These are phyloP conservation scores for Ctenodactylus gundi DNA, from an alignment of 2,113 vertebrate genomes.

Conservation along the genomic window DNA sequence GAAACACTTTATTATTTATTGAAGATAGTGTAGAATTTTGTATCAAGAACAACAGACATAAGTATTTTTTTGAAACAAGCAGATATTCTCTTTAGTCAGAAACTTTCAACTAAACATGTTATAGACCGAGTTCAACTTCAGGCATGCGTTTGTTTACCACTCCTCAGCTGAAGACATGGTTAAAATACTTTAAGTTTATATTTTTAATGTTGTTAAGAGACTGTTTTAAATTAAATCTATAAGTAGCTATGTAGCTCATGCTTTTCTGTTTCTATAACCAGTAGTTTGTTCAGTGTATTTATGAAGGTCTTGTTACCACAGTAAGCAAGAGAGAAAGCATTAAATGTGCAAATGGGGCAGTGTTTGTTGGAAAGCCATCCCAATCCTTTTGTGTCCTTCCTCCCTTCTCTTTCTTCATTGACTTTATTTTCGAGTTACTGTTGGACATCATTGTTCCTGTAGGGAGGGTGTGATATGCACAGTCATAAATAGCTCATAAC, in stretches of 20 bases:
- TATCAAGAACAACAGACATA: constrained; percentile 85
- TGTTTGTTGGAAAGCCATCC: constrained; percentile 68
- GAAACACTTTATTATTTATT: constrained; percentile 87
- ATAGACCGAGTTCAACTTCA: constrained; percentile 76
- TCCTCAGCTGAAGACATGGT: constrained; percentile 75
- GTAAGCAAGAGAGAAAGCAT: constrained; percentile 73
- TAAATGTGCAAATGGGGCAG: constrained; percentile 71
- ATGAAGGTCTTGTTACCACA: constrained; percentile 77
- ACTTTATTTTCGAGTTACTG: not conserved
- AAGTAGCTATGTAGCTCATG: constrained; percentile 75
- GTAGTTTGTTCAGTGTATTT: constrained; percentile 79
- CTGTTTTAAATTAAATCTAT: constrained; percentile 79
- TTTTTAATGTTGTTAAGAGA: constrained; percentile 82
- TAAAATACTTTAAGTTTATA: constrained; percentile 78
- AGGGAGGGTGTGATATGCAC: not conserved
- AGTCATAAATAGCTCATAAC: not conserved
- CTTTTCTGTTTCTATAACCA: constrained; percentile 80
- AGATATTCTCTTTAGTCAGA: constrained; percentile 81
- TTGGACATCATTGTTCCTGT: not conserved
- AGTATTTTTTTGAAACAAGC: constrained; percentile 85
- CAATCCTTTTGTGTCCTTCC: constrained; percentile 60
- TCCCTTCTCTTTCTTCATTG: constrained; percentile 67
- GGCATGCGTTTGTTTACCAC: constrained; percentile 79
- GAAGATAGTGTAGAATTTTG: constrained; percentile 85
- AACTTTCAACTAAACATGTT: constrained; percentile 77